Evolutionary conservation across 2,888 invertebrate genomes (phyloP).

Genomic region (Rotaria macrura): DNA sequence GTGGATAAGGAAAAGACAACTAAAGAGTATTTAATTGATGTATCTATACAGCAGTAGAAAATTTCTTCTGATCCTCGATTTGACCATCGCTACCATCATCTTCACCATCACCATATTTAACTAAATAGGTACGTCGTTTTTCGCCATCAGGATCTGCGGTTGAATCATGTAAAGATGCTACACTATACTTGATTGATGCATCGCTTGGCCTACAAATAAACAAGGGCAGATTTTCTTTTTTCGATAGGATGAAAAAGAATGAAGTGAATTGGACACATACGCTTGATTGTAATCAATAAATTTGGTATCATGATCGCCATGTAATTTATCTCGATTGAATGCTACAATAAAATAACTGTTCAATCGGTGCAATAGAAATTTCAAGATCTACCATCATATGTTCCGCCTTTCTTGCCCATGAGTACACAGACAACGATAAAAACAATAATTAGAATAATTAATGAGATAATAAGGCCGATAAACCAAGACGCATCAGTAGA

Average conservation of each 20-base stretch:
- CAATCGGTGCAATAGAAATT: background rate
- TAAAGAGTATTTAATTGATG: background rate
- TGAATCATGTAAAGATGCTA: conserved; percentile 58
- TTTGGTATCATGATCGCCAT: conserved; percentile 68
- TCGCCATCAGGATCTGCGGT: conserved; percentile 93
- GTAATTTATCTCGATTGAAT: conserved; percentile 87
- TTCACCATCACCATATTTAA: conserved; percentile 27
- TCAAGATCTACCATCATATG: conserved; percentile 59
- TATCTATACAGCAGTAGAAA: conserved; percentile 1
- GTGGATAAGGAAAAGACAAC: background rate
- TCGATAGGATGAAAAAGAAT: background rate
- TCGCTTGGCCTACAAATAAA: conserved; percentile 24
- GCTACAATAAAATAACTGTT: conserved; percentile 57
- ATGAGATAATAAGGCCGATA: conserved; percentile 87
- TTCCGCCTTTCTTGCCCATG: conserved; percentile 88
- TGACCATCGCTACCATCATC: background rate
- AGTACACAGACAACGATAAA: conserved; percentile 87
- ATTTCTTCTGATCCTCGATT: background rate
- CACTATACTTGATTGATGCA: conserved; percentile 40
- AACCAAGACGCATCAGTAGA: conserved; percentile 65
- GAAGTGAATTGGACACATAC: conserved; percentile 57
- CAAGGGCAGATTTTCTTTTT: background rate
- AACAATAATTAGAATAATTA: conserved; percentile 80
- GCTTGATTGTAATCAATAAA: conserved; percentile 94
- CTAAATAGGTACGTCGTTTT: conserved; percentile 34